Percentiles rank a stretch among this genome's conserved stretches.
Conservation (phyloP, 2,888 invertebrate genomes). For the Tenodera sinensis region DNA sequence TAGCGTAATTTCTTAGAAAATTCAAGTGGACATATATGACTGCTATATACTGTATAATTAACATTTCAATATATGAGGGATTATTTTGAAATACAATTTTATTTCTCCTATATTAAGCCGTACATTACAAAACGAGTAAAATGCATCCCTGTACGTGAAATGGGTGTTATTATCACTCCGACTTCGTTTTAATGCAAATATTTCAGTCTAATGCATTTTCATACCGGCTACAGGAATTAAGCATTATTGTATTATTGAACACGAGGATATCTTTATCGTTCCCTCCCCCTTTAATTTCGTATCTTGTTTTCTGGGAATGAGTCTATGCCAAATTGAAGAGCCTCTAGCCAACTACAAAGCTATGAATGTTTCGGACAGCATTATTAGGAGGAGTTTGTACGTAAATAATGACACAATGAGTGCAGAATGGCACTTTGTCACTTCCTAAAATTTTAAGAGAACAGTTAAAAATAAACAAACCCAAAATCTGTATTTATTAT, state of each 20-base stretch:
- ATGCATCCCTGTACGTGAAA: neutral
- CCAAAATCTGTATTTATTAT: neutral
- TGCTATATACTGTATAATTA: too few species aligned
- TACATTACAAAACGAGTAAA: neutral
- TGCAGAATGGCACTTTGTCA: neutral
- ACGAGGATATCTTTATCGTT: neutral
- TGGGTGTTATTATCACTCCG: neutral
- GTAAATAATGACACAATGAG: neutral
- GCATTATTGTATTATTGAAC: neutral
- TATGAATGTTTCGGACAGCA: neutral
- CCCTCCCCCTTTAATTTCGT: neutral
- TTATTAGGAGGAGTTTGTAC: neutral
- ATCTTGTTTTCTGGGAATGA: neutral
- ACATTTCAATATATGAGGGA: too few species aligned
- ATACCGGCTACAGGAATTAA: neutral
- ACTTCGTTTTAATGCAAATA: neutral
- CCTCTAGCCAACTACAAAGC: conserved; percentile 5
- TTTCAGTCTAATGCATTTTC: too few species aligned
- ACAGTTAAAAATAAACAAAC: neutral
- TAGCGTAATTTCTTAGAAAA: too few species aligned
- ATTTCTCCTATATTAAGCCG: too few species aligned
- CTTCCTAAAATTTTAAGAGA: neutral
- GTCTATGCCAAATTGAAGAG: conserved; percentile 2
- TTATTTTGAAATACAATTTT: too few species aligned
- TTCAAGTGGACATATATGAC: too few species aligned